A percentile compares a stretch with the other conserved stretches of the same genome.
These are phyloP conservation scores for Drosophila mercatorum DNA, from an alignment of 2,888 invertebrate species.

Conservation along the genomic window DNA sequence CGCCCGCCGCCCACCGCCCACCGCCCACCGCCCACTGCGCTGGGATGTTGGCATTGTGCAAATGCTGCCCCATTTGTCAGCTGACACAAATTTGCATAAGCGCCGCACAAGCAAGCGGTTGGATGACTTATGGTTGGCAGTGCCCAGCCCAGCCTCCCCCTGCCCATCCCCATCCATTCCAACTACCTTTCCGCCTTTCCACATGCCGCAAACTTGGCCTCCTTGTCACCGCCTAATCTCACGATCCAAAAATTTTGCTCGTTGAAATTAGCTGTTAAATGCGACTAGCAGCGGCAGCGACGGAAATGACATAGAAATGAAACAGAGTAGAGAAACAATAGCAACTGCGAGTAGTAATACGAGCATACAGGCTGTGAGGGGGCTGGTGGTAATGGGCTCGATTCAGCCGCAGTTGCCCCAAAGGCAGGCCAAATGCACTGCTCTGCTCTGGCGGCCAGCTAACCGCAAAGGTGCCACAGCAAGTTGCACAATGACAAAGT, in stretches of 20 bases:
- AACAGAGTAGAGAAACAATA: conserved; percentile 77
- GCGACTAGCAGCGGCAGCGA: conserved; percentile 41
- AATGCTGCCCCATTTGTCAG: conserved; percentile 84
- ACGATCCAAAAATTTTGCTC: conserved; percentile 74
- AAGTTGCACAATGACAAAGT: no score
- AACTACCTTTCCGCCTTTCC: not conserved
- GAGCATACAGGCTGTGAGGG: conserved; percentile 4
- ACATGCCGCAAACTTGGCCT: conserved; percentile 45
- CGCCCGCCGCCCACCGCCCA: not conserved
- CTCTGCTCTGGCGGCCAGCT: no score
- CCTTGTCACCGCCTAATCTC: conserved; percentile 69
- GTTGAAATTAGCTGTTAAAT: conserved; percentile 79
- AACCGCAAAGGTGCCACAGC: no score
- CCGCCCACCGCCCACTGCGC: not conserved
- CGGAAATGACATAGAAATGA: conserved; percentile 80
- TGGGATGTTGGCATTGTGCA: conserved; percentile 70
- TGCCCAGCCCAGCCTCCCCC: conserved; percentile 9
- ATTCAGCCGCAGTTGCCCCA: no score
- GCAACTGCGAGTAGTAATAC: conserved; percentile 42
- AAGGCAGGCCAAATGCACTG: no score
- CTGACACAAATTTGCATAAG: conserved; percentile 84
- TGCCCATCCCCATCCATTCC: not conserved
- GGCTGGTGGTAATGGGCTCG: no score
- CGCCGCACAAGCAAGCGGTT: conserved; percentile 73
- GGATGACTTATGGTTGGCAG: conserved; percentile 76